Base-by-base conservation (phyloP, 1,140 invertebrate species). In the Bombus waltoni region DNA sequence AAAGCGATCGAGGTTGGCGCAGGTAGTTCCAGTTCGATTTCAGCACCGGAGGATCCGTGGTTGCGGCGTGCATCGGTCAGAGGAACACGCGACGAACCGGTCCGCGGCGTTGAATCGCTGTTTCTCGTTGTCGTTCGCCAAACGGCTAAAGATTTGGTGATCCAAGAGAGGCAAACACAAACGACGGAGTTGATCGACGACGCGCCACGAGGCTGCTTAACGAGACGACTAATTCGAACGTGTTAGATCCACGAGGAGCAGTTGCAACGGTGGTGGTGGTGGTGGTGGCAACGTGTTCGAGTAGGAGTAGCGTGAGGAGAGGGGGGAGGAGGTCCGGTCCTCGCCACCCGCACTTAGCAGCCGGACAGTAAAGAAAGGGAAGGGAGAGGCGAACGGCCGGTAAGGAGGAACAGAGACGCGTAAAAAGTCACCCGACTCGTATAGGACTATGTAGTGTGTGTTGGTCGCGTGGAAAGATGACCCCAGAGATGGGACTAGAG, bases 171-270 rank as follows among this genome's bases (percentile, higher is more conserved):
- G 28, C 8, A 32, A 82, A 88, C 59, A 62, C 59, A n/a, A 13
- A 82, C 88, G 76, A 71, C 57, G 62, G 75, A 76, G 77, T 89
- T 57, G 77, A 40, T 68, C 82, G 74, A 85, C 88, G 85, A 81
- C 85, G 82, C 71, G 83, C 85, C 88, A 86, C 89, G 88, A 88
- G 89, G 87, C 88, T 92, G 90, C 89, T 92, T 93, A 93, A 94
- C 92, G 89, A 94, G 93, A 92, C 92, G 94, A 94, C 94, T 94
- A 94, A 94, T 94, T 94, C 93, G 92, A 93, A 92, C 88, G 87
- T 86, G 91, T 90, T 91, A 88, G 85, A 88, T 92, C 90, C 90
- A 91, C 88, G 88, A 91, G 81, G 86, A 85, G 62, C 83, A 76
- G 74, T 77, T 75, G 83, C 72, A 53, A 62, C 59, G 81, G 28